Evolutionary conservation across 92 coral and sea anemone genomes (phyloP), one percentile per base, ranked within the genome.

Genomic region (Palythoa grandiflora): DNA sequence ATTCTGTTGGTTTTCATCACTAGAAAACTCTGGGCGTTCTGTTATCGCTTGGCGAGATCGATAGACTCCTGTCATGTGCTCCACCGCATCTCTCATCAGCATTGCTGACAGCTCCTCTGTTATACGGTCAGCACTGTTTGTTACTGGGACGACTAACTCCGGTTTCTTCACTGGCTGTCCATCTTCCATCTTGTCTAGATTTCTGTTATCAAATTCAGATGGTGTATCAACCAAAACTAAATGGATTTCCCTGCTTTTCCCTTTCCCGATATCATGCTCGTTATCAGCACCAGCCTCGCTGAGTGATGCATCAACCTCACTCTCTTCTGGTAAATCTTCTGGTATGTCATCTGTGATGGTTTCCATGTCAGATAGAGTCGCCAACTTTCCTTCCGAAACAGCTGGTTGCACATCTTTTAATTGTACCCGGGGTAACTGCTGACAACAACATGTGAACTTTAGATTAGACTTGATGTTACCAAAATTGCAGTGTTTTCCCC

Each of bases 311-410:
- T 79, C 84, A 36, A 71, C 84, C 84, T 54, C 68, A 11, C 68
- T 91, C 86, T 61, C 94, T 79, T 61, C 78, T 61, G 74, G 85
- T 13, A 80, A 6, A 1, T 89, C 92, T 19, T 78, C 87, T 21
- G 94, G 92, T 38, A 92, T 52, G 6, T 92, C 96, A 57, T 95
- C 98, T 19, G 94, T 92, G 6, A 95, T 79, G 51, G 96, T 95
- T 2, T 93, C 93, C 16, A 91, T 94, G 60, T 94, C 96, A 73
- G 92, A 86, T 1, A 70, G 57, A 8, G n/a, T 68, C 44, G 44
- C 19, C 12, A 13, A n/a, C 14, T 65, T 63, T 87, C 55, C 84
- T 74, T 60, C 68, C 78, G 47, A 72, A 79, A 11, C 73, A 52
- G 47, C 87, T 16, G 75, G 53, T 16, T 19, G 61, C 9, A 40